phyloP scores from a whole-genome alignment of 2,888 invertebrate genomes.

The Netelia virgata region DNA sequence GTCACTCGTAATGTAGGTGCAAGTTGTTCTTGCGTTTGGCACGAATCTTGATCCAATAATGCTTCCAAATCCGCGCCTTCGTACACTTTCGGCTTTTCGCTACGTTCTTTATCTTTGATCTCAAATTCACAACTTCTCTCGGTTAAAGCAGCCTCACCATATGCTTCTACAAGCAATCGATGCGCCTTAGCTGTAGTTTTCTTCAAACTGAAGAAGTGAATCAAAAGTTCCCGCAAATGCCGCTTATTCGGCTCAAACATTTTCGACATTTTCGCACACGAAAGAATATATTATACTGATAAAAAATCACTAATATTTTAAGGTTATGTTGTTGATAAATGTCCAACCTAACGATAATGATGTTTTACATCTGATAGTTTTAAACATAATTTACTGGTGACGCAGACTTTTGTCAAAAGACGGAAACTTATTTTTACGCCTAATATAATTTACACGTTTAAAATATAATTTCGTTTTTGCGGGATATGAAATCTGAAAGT shows the following conservation, averaged over 20 bases:
- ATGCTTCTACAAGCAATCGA: conserved; percentile 64
- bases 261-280: background rate
- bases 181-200: conserved; percentile 64
- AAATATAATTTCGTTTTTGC: background rate
- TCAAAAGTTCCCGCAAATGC: conserved; percentile 69
- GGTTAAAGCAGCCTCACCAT: conserved; percentile 67
- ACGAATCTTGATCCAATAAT: conserved; percentile 69
- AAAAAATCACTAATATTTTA: too few relatives aligned
- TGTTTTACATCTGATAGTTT: too few relatives aligned
- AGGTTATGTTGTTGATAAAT: too few relatives aligned
- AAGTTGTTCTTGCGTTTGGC: conserved; percentile 70
- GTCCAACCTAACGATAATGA: too few relatives aligned
- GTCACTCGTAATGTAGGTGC: conserved; percentile 65
- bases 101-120: conserved; percentile 67
- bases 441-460: too few relatives aligned
- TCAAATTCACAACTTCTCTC: conserved; percentile 69
- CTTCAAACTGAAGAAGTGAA: conserved; percentile 70
- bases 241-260: conserved; percentile 53
- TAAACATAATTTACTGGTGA: too few relatives aligned
- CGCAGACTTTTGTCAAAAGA: too few relatives aligned
- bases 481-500: too few relatives aligned
- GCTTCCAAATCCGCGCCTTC: conserved; percentile 70
- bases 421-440: too few relatives aligned
- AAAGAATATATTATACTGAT: too few relatives aligned
- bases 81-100: conserved; percentile 69